Evolutionary conservation across 2,888 invertebrate genomes (phyloP), one percentile per base, ranked within the genome.

Genomic region (Diloba caeruleocephala): DNA sequence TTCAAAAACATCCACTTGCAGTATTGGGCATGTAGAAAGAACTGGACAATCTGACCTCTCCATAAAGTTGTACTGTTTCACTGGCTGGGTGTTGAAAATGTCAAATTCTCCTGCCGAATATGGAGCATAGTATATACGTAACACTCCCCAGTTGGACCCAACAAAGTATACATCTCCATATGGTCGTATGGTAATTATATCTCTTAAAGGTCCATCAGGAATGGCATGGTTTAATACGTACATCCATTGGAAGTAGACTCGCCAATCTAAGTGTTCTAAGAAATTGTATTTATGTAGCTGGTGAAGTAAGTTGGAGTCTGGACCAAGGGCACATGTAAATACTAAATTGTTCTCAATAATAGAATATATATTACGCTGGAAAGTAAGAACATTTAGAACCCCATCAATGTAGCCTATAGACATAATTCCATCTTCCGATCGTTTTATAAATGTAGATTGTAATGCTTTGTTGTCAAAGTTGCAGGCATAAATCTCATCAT

Each of bases 101-200:
- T 92, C 82, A 14, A 92, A 82, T 59, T 84, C 73, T 0, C 81
- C 87, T 0, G 71, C 45, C 0, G 58, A 43, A 13, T 80, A 85
- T 0, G 90, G 89, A 8, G 79, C 72, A 15, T 89, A 78, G 60
- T 89, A 92, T 4, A 92, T 87, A 1, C 79, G 63, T 0, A 92
- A 46, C 0, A 87, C 81, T 0, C 92, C 90, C 74, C 76, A 87
- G 9, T 82, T 85, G 0, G 85, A 82, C 0, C 92, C 92, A 2
- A 92, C 81, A 3, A 92, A 89, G 10, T 83, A 82, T 0, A 87
- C 67, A 8, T 92, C 84, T 1, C 90, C 89, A 1, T 92, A 92
- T 0, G 78, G 68, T 8, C 79, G 65, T 3, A 90, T 72, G 0
- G 79, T 77, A 0, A 84, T 74, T 9, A 90, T 85, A 39, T 87